Evolutionary conservation across 1,140 invertebrate genomes (phyloP), one percentile per base, ranked within the genome.

Genomic region (Procambarus clarkii): DNA sequence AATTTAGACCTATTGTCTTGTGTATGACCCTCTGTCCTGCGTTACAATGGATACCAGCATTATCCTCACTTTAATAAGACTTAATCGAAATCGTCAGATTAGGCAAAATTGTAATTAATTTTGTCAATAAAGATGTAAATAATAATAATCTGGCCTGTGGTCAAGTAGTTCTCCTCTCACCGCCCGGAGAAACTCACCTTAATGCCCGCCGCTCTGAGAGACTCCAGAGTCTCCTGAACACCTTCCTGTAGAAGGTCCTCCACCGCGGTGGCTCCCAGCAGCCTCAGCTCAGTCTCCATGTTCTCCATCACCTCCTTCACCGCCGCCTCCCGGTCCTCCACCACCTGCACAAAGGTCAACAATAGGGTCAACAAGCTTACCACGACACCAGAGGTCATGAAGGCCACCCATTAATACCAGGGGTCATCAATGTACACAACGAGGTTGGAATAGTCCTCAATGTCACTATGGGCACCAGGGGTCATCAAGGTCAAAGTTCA

Each of bases 211-310:
- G 94, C 93, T 80, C 96, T 95, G 45, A 98, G 94, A 3, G 96
- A n/a, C 48, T 96, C 96, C 18, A 98, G 95, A 0, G 97, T 98
- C 91, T 97, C 96, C 5, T 95, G 95, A 3, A 98, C 97, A 15
- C 96, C 95, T 48, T 97, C 97, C 93, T 98, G 97, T 3, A 98
- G 95, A 64, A 96, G 96, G 95, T 98, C 98, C 94, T 98, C 97
- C 1, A 98, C 96, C 0, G 96, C 98, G 0, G 97, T 98, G 0
- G 97, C 97, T 1, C 98, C 98, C 1, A 98, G 93, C 5, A 98
- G 93, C 0, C 95, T 96, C 4, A 98, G 94, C 54, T 96, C 94
- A 7, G 93, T 94, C 94, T 98, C 97, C 60, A 97, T 93, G 34
- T 93, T 84, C 46, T 94, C 93, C 48, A 50, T 86, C 50, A 92